These are phyloP conservation scores for Epizoanthus stellaris DNA, from an alignment of 92 coral and sea anemone genomes.

Conservation along the genomic window DNA sequence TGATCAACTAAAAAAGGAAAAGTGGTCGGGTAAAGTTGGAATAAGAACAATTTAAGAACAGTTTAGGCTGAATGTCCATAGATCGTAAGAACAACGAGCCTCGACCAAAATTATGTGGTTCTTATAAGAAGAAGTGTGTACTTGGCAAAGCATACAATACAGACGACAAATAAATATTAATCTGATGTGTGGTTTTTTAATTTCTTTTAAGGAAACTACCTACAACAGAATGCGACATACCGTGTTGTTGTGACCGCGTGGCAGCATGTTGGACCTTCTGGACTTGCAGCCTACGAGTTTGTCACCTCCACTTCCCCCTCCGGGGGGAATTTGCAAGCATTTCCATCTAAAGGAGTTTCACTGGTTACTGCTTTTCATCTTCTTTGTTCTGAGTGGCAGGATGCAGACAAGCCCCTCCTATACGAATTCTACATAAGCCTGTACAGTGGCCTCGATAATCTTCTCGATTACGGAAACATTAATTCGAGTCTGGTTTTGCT, in stretches of 20 bases:
- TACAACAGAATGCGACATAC: background rate
- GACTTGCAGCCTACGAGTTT: conserved; percentile 25
- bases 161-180: background rate
- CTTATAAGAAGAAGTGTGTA: background rate
- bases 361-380: background rate
- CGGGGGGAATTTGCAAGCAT: background rate
- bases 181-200: background rate
- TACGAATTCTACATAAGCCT: conserved; percentile 16
- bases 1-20: no score
- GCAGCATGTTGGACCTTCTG: background rate
- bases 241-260: background rate
- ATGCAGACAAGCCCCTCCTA: conserved; percentile 5
- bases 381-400: conserved; percentile 8
- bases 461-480: background rate
- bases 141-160: background rate
- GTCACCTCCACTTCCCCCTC: background rate
- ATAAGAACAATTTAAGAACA: no score
- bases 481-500: background rate
- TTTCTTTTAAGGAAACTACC: background rate
- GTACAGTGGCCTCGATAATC: conserved; percentile 5
- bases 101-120: background rate
- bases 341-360: background rate
- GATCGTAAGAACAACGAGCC: no score
- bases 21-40: no score
- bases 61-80: no score